Percentiles rank a stretch among this genome's conserved stretches.
Evolutionary conservation across 2,797 vertebrate species (phyloP).

Genomic region (Cyprinodon diabolis): DNA sequence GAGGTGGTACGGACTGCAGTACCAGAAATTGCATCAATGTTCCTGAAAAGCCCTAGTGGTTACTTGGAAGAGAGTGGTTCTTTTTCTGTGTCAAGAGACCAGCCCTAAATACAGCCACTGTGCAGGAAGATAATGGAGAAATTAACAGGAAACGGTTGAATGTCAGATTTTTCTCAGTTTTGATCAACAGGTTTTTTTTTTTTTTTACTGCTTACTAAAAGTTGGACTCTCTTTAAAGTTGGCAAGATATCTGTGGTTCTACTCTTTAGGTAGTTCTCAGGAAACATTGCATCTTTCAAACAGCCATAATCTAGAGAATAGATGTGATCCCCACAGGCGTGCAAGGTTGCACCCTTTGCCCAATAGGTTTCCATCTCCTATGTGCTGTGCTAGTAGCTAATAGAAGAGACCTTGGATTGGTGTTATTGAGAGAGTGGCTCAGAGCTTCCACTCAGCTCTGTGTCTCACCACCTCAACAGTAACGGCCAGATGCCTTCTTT

Average conservation of each 20-base stretch:
- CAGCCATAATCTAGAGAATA: constrained; percentile 16
- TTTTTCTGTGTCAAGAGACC: constrained; percentile 59
- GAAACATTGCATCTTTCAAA: constrained; percentile 21
- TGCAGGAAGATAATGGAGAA: constrained; percentile 39
- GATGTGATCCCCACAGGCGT: constrained; percentile 2
- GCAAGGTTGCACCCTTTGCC: constrained; percentile 10
- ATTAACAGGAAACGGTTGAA: constrained; percentile 26
- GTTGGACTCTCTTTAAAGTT: neutral
- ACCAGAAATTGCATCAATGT: constrained; percentile 62
- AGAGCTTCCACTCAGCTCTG: constrained; percentile 51
- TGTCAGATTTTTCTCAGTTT: neutral
- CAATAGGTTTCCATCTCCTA: constrained; percentile 42
- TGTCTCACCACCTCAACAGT: constrained; percentile 48
- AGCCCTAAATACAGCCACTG: constrained; percentile 60
- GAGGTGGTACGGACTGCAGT: constrained; percentile 26
- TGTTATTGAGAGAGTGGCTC: constrained; percentile 45
- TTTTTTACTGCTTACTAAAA: neutral
- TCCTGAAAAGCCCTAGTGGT: constrained; percentile 54
- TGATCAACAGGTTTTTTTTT: neutral
- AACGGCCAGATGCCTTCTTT: constrained; percentile 25
- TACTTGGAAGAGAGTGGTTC: constrained; percentile 55
- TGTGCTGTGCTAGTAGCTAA: constrained; percentile 48
- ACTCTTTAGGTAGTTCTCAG: neutral
- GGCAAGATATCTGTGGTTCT: neutral
- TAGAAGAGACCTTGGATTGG: constrained; percentile 38